phyloP scores from a whole-genome alignment of 2,888 invertebrate genomes.

The Rutpela maculata region DNA sequence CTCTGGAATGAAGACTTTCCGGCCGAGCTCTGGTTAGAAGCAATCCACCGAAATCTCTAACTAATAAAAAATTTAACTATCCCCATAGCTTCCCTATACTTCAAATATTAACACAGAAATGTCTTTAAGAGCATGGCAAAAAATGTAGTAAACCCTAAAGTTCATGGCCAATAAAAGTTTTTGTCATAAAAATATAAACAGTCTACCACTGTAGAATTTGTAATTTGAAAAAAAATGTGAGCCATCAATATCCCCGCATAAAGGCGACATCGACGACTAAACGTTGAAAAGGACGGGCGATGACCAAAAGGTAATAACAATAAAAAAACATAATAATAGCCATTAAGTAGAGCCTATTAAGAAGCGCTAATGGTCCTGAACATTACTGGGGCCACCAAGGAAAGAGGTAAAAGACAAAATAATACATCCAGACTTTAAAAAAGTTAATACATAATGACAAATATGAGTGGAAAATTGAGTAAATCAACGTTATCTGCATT shows the following conservation, averaged over 20 bases:
- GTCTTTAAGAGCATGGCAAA: too few species aligned
- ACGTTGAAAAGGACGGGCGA: not conserved
- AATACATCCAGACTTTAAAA: conserved; percentile 36
- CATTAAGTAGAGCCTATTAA: conserved; percentile 35
- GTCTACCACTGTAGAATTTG: too few species aligned
- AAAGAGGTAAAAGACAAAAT: conserved; percentile 38
- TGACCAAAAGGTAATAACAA: conserved; percentile 1
- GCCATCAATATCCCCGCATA: not conserved
- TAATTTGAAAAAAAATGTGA: not conserved
- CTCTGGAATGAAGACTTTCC: too few species aligned
- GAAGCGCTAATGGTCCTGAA: conserved; percentile 41
- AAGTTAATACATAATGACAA: conserved; percentile 58
- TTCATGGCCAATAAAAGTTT: too few species aligned
- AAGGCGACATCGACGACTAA: not conserved
- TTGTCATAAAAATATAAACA: too few species aligned
- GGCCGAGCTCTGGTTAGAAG: too few species aligned
- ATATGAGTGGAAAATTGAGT: conserved; percentile 66
- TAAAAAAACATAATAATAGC: conserved; percentile 38
- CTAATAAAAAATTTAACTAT: too few species aligned
- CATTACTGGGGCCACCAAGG: conserved; percentile 39
- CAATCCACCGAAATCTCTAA: too few species aligned
- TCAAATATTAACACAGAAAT: too few species aligned
- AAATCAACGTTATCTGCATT: conserved; percentile 66
- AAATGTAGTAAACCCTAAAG: too few species aligned
- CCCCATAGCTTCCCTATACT: too few species aligned